Evolutionary conservation across 2,113 vertebrate species (phyloP), one percentile per base, ranked within the genome.

Genomic region (Zosterops pallidus): DNA sequence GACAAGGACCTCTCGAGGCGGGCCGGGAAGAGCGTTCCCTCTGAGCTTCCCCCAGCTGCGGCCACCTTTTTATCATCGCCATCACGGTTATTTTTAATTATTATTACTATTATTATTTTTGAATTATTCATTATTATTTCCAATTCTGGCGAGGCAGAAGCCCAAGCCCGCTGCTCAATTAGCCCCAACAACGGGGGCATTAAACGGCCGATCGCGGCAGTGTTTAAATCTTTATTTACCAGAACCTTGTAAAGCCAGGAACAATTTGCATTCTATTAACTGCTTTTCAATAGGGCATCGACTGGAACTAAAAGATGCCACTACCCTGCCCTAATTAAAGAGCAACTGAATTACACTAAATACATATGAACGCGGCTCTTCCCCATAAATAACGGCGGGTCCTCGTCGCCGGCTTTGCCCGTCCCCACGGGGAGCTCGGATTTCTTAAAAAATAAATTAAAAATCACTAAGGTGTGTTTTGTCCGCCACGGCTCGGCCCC

Each of bases 221-320:
- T 98, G 98, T 98, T 99, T 99, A 99, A 99, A 99, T 99, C 98
- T 99, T 99, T 99, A 99, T 99, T 99, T 99, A 99, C 98, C 98
- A 98, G 98, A 98, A 98, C 98, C 98, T 98, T 98, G 98, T 99
- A 99, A 99, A 99, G 98, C 97, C 97, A 97, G 97, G 96, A 98
- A 98, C 98, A 98, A 99, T 99, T 99, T 99, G 99, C 98, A 98
- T 98, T 98, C 98, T 99, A 99, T 99, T 99, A 99, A 99, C 98
- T 97, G 98, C 98, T 99, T 99, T 99, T 98, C 98, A 99, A 99
- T 98, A 98, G 98, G 95, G 98, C 98, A 99, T 98, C 97, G 98
- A 99, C 98, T 98, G 98, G 99, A 99, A 99, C 99, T 99, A 99
- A 99, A 99, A 98, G 98, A 98, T 98, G 98, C 98, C 98, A 97